Base-by-base conservation (phyloP, 2,113 vertebrate genomes). In the Atherinomorus stipes region DNA sequence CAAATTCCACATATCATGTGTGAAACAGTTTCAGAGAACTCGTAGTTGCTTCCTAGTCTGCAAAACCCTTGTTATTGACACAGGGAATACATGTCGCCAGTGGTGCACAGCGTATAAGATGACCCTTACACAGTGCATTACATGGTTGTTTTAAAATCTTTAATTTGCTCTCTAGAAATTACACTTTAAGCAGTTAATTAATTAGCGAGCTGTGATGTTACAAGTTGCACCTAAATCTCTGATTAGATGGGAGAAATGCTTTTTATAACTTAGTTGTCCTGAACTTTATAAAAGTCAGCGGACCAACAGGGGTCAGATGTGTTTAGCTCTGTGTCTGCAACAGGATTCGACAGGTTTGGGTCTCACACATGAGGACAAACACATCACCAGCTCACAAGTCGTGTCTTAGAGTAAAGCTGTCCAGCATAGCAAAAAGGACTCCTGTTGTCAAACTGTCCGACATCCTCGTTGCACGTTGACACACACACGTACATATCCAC, bases 371-470 rank as follows among this genome's bases (percentile, higher is more conserved):
- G 75, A 90, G 78, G 86, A 83, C 74, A 86, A 92, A 88, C 89
- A 86, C 90, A 87, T 92, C 88, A 93, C 90, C 91, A 92, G 91
- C 89, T 94, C 91, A 91, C 88, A 89, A 84, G 84, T 85, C 88
- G 87, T 91, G 86, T 92, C 86, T 88, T 89, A 88, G 87, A 83
- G 89, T 85, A 81, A 88, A 88, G 85, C 83, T 92, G 90, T 93
- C 87, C 91, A 94, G 91, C 89, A 85, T 89, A 84, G 90, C 88
- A 93, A 91, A 93, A 92, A 93, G 59, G 74, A 89, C 74, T 84
- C 76, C 79, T 85, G 58, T 76, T 64, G 84, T 84, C 59, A 66
- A 77, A 85, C 75, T 71, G 81, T 89, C 75, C 75, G 51, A 81
- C 76, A 71, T 80, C 53, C 66, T 51, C 7, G 2, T 67, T 22